Conservation (phyloP, 2,797 vertebrate species). For the Lagorchestes hirsutus region DNA sequence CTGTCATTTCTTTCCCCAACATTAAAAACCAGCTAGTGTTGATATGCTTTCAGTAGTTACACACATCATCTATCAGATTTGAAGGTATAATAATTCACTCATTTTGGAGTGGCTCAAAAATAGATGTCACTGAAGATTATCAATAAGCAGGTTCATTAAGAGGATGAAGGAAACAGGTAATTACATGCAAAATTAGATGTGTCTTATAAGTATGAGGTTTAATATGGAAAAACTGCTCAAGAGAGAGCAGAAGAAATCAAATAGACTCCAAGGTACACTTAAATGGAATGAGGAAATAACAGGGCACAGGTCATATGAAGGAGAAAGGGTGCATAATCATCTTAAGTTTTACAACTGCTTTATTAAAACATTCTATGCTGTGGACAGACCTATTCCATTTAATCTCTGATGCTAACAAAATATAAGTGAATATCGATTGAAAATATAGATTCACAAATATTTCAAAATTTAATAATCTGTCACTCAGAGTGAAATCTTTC, state of each 20-base stretch:
- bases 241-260: background rate
- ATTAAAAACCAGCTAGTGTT: background rate
- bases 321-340: background rate
- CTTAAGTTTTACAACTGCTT: background rate
- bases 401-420: constrained; percentile 31
- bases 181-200: background rate
- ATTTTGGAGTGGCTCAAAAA: background rate
- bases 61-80: background rate
- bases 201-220: background rate
- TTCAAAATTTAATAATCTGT: constrained; percentile 49
- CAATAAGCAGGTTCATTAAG: constrained; percentile 1
- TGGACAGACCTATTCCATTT: background rate
- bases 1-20: background rate
- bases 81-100: background rate
- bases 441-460: constrained; percentile 23
- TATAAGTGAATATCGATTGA: constrained; percentile 25
- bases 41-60: background rate
- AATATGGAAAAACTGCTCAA: background rate
- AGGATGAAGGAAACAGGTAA: constrained; percentile 5
- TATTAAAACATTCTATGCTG: constrained; percentile 9
- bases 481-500: constrained; percentile 19
- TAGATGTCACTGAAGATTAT: background rate
- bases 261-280: background rate
- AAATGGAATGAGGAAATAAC: background rate
- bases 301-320: background rate